Conservation (phyloP, 92 coral and sea anemone genomes). For the Epizoanthus rinbou region DNA sequence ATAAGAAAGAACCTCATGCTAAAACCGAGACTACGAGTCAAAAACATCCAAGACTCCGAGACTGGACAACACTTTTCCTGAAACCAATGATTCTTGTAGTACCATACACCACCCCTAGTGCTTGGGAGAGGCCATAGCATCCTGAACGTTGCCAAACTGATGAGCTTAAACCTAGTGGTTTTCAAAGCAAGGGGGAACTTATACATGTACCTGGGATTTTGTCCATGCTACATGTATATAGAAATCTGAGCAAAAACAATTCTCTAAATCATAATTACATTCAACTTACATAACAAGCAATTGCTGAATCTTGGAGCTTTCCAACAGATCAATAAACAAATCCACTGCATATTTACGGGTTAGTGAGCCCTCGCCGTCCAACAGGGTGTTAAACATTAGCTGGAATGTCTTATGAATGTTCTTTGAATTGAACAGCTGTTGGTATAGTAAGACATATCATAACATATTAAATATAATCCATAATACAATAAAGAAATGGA, state of each 20-base stretch:
- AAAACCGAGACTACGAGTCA: no score
- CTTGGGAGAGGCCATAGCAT: no score
- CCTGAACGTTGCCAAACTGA: no score
- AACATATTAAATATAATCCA: no score
- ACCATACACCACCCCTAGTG: neutral
- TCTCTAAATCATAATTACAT: neutral
- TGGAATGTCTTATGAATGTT: slow-evolving; percentile 97
- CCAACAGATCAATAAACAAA: slow-evolving; percentile 89
- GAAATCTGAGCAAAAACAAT: neutral
- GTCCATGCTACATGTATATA: no score
- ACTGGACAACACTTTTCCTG: neutral
- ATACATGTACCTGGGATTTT: no score
- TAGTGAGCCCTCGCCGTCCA: slow-evolving; percentile 88
- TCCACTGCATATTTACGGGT: slow-evolving; percentile 94
- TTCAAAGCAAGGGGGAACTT: no score
- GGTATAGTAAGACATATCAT: neutral
- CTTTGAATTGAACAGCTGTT: slow-evolving; percentile 90
- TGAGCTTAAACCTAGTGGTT: no score
- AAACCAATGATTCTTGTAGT: neutral
- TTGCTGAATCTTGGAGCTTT: slow-evolving; percentile 90
- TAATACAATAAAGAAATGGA: no score
- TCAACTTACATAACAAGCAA: slow-evolving; percentile 82
- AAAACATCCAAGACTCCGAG: no score
- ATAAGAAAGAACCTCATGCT: no score
- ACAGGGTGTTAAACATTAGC: slow-evolving; percentile 86